A percentile compares a stretch with the other conserved stretches of the same genome.
Conservation (phyloP, 2,797 vertebrate species). For the Sebastes itinus region DNA sequence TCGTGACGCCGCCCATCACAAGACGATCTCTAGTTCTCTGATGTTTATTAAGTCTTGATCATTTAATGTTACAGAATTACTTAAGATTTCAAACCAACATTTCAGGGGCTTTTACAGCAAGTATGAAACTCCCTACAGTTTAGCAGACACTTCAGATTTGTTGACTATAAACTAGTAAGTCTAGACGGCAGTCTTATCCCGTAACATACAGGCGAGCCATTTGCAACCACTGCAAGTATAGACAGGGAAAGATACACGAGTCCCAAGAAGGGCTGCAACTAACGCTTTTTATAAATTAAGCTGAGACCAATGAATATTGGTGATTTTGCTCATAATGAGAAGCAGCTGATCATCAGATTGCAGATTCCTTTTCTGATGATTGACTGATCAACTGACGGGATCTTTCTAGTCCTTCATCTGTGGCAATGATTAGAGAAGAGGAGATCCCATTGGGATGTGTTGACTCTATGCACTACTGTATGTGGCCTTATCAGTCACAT, state of each 20-base stretch:
- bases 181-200: too few relatives aligned
- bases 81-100: too few relatives aligned
- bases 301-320: background rate
- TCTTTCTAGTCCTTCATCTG: too few relatives aligned
- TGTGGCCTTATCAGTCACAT: constrained; percentile 26
- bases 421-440: too few relatives aligned
- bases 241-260: background rate
- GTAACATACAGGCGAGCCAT: background rate
- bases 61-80: too few relatives aligned
- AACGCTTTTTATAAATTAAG: background rate
- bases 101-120: too few relatives aligned
- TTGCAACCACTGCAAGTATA: background rate
- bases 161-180: background rate
- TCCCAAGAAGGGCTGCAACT: background rate
- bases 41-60: too few relatives aligned
- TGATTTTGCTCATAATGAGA: background rate
- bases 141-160: background rate
- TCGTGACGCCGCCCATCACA: too few relatives aligned
- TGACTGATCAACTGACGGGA: background rate
- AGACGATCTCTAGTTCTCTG: too few relatives aligned
- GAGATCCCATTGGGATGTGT: background rate
- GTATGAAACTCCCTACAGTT: background rate
- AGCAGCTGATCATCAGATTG: background rate
- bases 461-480: background rate
- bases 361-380: background rate